Percentiles rank a stretch among this genome's conserved stretches.
Conservation (phyloP, 2,797 vertebrate species). For the Onychomys leucogaster region DNA sequence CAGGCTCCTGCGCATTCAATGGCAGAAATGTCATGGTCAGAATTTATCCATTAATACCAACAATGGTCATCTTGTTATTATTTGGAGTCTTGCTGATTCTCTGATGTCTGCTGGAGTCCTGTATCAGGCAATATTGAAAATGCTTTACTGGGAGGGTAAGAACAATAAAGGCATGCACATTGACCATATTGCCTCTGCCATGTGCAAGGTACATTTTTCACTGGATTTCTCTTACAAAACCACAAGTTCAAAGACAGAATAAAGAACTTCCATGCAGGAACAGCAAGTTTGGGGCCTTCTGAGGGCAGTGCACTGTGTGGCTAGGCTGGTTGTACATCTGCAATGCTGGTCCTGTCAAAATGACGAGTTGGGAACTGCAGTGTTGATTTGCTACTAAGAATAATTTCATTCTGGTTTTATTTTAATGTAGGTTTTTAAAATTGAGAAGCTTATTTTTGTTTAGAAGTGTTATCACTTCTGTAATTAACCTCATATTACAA, state of each 20-base stretch:
- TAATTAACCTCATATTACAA: constrained; percentile 83
- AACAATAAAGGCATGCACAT: neutral
- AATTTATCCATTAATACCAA: too few species aligned
- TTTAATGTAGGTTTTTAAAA: constrained; percentile 77
- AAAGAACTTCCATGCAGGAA: neutral
- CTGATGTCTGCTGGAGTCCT: neutral
- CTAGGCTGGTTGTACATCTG: neutral
- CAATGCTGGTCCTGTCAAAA: neutral
- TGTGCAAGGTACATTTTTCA: rapidly evolving
- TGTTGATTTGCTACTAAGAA: constrained; percentile 34
- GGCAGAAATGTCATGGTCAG: too few species aligned
- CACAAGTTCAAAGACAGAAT: neutral
- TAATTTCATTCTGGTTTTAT: constrained; percentile 72
- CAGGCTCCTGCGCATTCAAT: neutral
- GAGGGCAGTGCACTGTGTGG: neutral
- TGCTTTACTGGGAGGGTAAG: too few species aligned
- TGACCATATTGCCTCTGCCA: neutral
- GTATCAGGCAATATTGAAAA: neutral
- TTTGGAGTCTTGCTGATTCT: neutral
- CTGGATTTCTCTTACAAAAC: neutral
- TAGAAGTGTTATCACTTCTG: constrained; percentile 80
- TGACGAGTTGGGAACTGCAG: neutral
- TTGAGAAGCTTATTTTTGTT: constrained; percentile 78
- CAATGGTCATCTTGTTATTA: neutral
- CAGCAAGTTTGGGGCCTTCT: neutral